phyloP scores from a whole-genome alignment of 2,797 vertebrate genomes.

The Agapornis canus region DNA sequence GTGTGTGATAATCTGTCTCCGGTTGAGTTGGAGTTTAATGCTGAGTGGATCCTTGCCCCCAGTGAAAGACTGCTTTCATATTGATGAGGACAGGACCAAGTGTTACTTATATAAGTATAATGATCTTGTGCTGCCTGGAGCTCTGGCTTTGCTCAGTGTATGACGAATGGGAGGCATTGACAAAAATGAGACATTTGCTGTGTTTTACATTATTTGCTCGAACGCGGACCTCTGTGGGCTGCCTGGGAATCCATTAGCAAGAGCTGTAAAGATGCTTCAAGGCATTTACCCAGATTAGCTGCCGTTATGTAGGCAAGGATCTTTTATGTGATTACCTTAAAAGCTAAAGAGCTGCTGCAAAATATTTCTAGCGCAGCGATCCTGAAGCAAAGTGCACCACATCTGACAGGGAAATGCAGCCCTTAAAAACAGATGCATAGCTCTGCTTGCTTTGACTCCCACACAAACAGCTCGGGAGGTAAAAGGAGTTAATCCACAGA shows the following conservation, averaged over 20 bases:
- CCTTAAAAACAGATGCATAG: not conserved
- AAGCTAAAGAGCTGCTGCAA: slow-evolving; percentile 55
- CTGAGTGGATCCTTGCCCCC: not conserved
- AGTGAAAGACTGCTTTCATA: not conserved
- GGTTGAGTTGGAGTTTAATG: not conserved
- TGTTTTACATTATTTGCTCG: slow-evolving; percentile 50
- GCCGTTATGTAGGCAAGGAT: slow-evolving; percentile 40
- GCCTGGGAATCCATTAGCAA: slow-evolving; percentile 56
- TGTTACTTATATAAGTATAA: not conserved
- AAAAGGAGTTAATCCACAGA: not conserved
- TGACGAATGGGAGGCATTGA: slow-evolving; percentile 17
- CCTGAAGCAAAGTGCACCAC: not conserved
- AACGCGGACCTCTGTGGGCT: not conserved
- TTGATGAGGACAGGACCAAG: not conserved
- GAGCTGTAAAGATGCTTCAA: slow-evolving; percentile 50
- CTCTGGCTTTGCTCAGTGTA: slow-evolving; percentile 13
- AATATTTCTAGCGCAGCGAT: not conserved
- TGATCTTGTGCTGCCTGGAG: not conserved
- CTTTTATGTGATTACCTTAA: slow-evolving; percentile 62
- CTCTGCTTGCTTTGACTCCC: not conserved
- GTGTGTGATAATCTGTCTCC: not conserved
- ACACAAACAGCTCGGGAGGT: not conserved
- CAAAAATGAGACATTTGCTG: not conserved
- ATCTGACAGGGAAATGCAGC: slow-evolving; percentile 24
- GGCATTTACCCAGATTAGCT: slow-evolving; percentile 52